phyloP scores from a whole-genome alignment of 2,113 vertebrate species.

The Stigmatopora argus region DNA sequence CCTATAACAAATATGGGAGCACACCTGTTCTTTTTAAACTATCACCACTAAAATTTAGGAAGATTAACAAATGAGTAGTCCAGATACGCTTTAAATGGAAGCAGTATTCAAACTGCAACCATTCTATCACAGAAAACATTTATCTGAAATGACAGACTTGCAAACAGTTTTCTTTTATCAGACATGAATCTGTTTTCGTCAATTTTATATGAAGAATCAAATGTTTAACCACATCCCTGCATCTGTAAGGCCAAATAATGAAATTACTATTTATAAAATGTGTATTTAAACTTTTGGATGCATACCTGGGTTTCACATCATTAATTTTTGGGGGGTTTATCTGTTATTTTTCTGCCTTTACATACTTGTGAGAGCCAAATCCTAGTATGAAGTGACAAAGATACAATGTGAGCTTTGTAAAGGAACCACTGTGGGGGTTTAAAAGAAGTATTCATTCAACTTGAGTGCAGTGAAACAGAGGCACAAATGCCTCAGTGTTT shows the following conservation, averaged over 20 bases:
- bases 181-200: no score
- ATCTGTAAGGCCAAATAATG: background rate
- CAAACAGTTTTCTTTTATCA: no score
- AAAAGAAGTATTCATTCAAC: background rate
- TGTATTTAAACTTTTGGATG: background rate
- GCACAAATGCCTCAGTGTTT: background rate
- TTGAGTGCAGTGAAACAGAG: background rate
- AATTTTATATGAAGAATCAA: no score
- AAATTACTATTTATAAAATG: background rate
- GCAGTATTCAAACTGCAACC: no score
- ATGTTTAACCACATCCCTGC: background rate
- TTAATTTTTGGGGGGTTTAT: background rate
- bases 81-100: no score
- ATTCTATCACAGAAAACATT: no score
- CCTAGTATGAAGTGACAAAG: background rate
- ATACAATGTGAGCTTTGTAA: background rate
- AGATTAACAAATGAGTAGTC: no score
- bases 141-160: no score
- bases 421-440: background rate
- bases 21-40: no score
- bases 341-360: background rate
- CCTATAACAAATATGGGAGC: no score
- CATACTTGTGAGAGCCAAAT: background rate
- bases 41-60: no score
- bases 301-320: background rate